Evolutionary conservation across 2,888 invertebrate species (phyloP), one percentile per base, ranked within the genome.

Genomic region (Eremobia ochroleuca): DNA sequence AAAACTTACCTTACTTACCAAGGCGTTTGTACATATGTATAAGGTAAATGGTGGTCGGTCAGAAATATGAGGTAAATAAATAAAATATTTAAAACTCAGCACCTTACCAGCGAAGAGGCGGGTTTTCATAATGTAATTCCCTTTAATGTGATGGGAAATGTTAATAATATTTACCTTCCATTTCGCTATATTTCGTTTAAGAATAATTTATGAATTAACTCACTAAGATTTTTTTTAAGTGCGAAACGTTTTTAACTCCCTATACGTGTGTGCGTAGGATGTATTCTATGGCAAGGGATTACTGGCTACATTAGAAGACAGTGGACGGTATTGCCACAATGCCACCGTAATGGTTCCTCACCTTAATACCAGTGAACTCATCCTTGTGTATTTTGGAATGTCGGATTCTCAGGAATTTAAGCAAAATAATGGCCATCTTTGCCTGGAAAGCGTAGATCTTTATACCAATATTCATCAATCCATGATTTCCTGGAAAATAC

Each of bases 101-200:
- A 73, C 71, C 40, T 59, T 58, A 43, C 68, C 49, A 43, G 72
- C 66, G 43, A 81, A 73, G 66, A 77, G 86, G 73, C 73, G 86
- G 73, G 83, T 69, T 77, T 82, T 71, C 15, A 77, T 86, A 83
- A 83, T 83, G 71, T 58, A 74, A 86, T 83, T 83, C 68, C 43
- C 52, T 69, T 86, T 78, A 86, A 83, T 83, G 71, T 86, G 73
- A 73, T 67, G 73, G 62, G 46, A 77, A 83, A 86, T 74, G 64
- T 83, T 77, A 77, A 83, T 83, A 83, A 69, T 74, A 74, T 83
- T 86, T 86, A 74, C 37, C 65, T 74, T 78, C 73, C 73, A 86
- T 86, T 64, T 83, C 86, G 65, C 61, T 71, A 72, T 61, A 65
- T 77, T 82, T 81, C 61, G 71, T 77, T 68, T 46, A 59, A 61